Evolutionary conservation across 2,113 vertebrate species (phyloP).

Genomic region (Lota lota): DNA sequence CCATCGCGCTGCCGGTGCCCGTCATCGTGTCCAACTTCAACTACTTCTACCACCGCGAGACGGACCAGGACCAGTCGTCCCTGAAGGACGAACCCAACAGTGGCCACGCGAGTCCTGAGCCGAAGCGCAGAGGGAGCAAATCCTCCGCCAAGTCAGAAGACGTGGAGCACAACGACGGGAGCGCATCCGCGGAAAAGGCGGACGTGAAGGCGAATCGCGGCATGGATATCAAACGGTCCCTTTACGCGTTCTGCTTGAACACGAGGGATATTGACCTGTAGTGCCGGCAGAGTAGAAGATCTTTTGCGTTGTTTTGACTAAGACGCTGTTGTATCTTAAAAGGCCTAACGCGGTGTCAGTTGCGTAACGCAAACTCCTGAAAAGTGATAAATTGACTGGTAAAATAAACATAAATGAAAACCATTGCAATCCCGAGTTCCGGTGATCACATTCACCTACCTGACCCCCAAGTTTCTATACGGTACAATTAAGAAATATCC

Average conservation of each 20-base stretch:
- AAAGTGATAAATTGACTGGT: no score
- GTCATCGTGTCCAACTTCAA: conserved; percentile 98
- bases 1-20: conserved; percentile 93
- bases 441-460: no score
- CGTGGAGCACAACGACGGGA: conserved; percentile 73
- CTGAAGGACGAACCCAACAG: conserved; percentile 82
- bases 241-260: conserved; percentile 91
- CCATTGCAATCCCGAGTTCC: no score
- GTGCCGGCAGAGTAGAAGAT: conserved; percentile 4
- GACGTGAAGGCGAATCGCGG: conserved; percentile 88
- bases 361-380: no score
- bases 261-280: conserved; percentile 91
- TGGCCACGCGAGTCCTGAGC: conserved; percentile 65
- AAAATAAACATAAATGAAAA: no score
- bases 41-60: conserved; percentile 96
- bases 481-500: no score
- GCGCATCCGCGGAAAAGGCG: conserved; percentile 76
- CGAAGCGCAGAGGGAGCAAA: conserved; percentile 74
- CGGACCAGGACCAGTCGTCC: conserved; percentile 85
- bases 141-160: conserved; percentile 77
- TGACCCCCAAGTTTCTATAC: no score
- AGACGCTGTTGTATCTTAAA: no score
- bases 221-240: conserved; percentile 83
- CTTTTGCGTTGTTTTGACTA: no score
- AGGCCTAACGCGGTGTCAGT: no score